These are phyloP conservation scores for Notothenia rossii DNA, from an alignment of 2,113 vertebrate species.

Conservation along the genomic window DNA sequence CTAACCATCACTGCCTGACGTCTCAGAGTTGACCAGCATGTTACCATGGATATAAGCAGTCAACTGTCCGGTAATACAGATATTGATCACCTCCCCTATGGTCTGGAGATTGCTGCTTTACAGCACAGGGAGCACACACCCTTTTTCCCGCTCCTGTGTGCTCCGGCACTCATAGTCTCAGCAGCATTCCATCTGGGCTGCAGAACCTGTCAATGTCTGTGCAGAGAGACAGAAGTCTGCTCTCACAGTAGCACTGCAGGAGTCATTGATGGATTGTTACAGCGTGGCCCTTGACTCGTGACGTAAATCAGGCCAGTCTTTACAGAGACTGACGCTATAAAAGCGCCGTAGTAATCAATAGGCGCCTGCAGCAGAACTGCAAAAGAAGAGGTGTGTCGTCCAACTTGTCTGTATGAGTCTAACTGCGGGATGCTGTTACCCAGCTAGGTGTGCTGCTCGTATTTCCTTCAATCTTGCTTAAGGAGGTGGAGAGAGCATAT, in stretches of 20 bases:
- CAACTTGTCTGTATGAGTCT: not conserved
- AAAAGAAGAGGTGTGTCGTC: constrained; percentile 18
- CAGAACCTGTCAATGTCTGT: constrained; percentile 32
- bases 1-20: constrained; percentile 47
- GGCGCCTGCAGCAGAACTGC: constrained; percentile 5
- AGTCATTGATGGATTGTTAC: constrained; percentile 53
- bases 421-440: constrained; percentile 20
- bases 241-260: constrained; percentile 46
- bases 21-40: constrained; percentile 49
- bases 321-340: constrained; percentile 35
- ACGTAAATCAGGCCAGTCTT: constrained; percentile 62
- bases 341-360: constrained; percentile 30
- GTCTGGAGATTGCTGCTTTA: constrained; percentile 55
- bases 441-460: constrained; percentile 31
- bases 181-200: constrained; percentile 43
- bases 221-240: constrained; percentile 41
- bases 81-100: constrained; percentile 65
- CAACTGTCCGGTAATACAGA: constrained; percentile 56
- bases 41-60: constrained; percentile 76
- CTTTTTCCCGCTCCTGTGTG: constrained; percentile 5
- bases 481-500: constrained; percentile 41
- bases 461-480: constrained; percentile 49
- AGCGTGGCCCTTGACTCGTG: constrained; percentile 47
- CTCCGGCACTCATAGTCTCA: constrained; percentile 34
- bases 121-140: constrained; percentile 34